Base-by-base conservation (phyloP, 2,113 vertebrate species). In the Mustela lutreola region DNA sequence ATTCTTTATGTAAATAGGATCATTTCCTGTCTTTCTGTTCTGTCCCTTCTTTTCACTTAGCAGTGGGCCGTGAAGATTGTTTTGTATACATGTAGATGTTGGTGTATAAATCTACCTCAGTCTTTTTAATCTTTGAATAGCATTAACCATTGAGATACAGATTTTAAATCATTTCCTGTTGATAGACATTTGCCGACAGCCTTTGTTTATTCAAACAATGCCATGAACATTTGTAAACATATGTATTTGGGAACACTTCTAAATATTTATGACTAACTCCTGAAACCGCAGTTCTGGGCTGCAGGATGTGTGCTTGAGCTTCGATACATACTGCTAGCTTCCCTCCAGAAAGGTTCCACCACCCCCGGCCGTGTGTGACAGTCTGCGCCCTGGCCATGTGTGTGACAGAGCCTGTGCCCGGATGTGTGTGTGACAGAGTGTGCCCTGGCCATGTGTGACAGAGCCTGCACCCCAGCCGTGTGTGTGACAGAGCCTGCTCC, bases 1-100 rank as follows among this genome's bases (percentile, higher is more conserved):
- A 7, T 56, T 50, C 86, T 48, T 92, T 19, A 58, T 10, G 5
- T 31, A 33, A 76, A 36, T 33, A 56, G 31, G 15, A 65, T 82
- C 10, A 48, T 39, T 63, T 36, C 48, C 31, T 92, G 19, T 80
- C 26, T n/a, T 50, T 79, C 89, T 86, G 82, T 73, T 62, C 45
- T 88, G 76, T 48, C 56, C 73, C 12, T 89, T 70, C 65, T 83
- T 79, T 50, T 21, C 28, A 39, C 33, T 91, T 45, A 45, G 45
- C n/a, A 62, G 5, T 91, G 53, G 71, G 39, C 79, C 58, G 85
- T 60, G 0, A 82, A 89, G 63, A 76, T 88, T 16, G 92, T 94
- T 80, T 86, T n/a, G 22, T 58, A 15, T 92, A 89, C 83, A 82
- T 45, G 5, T 71, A 95, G 16, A n/a, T 79, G 58, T 96, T 84